phyloP scores from a whole-genome alignment of 1,140 invertebrate species.

The Drosophila eugracilis region DNA sequence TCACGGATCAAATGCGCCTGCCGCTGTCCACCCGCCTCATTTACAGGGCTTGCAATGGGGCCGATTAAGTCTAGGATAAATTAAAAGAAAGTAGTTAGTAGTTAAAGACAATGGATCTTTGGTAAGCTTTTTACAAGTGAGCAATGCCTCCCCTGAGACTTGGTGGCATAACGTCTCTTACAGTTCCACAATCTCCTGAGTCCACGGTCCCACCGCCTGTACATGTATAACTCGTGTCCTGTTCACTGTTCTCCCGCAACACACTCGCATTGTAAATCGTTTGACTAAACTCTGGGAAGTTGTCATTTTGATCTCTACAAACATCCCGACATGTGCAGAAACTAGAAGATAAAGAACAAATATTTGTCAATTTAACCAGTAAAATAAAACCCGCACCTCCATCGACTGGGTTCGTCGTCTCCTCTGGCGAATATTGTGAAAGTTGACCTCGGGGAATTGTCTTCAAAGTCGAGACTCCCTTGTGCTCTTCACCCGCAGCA shows the following conservation, averaged over 20 bases:
- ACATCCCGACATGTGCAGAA: constrained; percentile 93
- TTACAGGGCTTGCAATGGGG: constrained; percentile 92
- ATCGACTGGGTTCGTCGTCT: constrained; percentile 87
- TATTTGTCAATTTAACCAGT: background rate
- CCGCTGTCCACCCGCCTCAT: constrained; percentile 88
- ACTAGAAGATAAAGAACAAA: constrained; percentile 81
- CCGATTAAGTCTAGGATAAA: constrained; percentile 91
- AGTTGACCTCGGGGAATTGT: constrained; percentile 91
- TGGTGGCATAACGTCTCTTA: constrained; percentile 95
- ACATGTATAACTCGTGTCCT: constrained; percentile 94
- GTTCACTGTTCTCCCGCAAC: constrained; percentile 93
- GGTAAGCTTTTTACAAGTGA: constrained; percentile 90
- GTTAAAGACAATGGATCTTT: background rate
- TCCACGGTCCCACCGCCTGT: constrained; percentile 93
- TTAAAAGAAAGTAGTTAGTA: background rate
- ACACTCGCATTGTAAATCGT: constrained; percentile 86
- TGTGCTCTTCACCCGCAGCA: constrained; percentile 95
- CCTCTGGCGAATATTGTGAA: constrained; percentile 94
- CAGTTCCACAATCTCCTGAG: constrained; percentile 93
- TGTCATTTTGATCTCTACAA: constrained; percentile 96
- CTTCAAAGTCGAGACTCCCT: constrained; percentile 95
- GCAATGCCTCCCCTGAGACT: constrained; percentile 90
- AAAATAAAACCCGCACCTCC: constrained; percentile 60
- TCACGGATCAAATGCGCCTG: constrained; percentile 95
- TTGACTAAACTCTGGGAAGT: background rate